These are phyloP conservation scores for Drosophila ustulata DNA, from an alignment of 2,888 invertebrate genomes.

Conservation along the genomic window DNA sequence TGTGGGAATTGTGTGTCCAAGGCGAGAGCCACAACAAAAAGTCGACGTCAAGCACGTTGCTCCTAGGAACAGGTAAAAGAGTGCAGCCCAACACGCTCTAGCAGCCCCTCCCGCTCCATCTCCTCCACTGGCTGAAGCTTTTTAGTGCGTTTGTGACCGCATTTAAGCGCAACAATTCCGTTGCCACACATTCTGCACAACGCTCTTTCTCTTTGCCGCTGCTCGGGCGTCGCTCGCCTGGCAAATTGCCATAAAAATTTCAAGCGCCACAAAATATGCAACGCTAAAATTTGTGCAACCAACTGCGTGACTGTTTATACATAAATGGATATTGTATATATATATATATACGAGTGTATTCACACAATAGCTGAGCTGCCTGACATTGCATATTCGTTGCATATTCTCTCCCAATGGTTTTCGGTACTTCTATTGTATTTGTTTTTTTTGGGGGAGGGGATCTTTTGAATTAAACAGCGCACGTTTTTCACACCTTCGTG, in stretches of 20 bases:
- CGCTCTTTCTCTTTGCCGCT: slow-evolving; percentile 27
- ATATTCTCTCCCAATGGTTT: slow-evolving; percentile 36
- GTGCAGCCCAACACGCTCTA: slow-evolving; percentile 13
- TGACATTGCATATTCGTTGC: slow-evolving; percentile 59
- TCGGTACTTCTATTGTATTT: slow-evolving; percentile 20
- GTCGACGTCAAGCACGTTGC: slow-evolving; percentile 35
- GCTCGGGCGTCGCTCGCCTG: slow-evolving; percentile 60
- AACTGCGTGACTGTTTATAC: slow-evolving; percentile 34
- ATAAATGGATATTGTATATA: slow-evolving; percentile 3
- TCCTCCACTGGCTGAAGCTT: background rate
- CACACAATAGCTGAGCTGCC: slow-evolving; percentile 18
- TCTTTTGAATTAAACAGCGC: slow-evolving; percentile 56
- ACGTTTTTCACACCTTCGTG: slow-evolving; percentile 60
- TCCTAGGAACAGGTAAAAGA: slow-evolving; percentile 18
- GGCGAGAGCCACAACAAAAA: slow-evolving; percentile 55
- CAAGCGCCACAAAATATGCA: slow-evolving; percentile 79
- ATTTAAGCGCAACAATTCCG: slow-evolving; percentile 67
- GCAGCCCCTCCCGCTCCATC: background rate
- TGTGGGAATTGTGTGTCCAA: slow-evolving; percentile 61
- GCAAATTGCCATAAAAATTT: slow-evolving; percentile 80
- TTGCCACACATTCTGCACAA: slow-evolving; percentile 42
- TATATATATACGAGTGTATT: slow-evolving; percentile 1
- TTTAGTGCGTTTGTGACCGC: slow-evolving; percentile 47
- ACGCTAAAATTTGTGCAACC: slow-evolving; percentile 64
- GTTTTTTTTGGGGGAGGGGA: background rate